Evolutionary conservation across 1,140 invertebrate genomes (phyloP), one percentile per base, ranked within the genome.

Genomic region (Solenopsis fugax): DNA sequence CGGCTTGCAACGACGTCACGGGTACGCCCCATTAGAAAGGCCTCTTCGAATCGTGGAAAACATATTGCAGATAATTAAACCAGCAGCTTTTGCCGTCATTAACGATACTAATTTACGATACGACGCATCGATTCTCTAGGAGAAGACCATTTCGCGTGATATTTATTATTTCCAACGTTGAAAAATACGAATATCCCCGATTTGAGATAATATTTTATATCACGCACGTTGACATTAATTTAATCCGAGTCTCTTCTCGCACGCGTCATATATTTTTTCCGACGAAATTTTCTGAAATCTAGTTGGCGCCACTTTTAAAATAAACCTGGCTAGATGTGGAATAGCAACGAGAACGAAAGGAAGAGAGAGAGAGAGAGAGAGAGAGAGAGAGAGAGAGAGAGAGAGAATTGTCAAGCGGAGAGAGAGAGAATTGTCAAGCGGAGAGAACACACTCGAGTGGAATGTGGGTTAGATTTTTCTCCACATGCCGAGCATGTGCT

Each of bases 11-110:
- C 64, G 37, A 80, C 76, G 58, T 72, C 62, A 77, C 60, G 76
- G 65, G 77, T 62, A 85, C 16, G 76, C 76, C 76, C 41, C 64
- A 90, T 85, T 85, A 85, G 50, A 24, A 50, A 56, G 48, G 24
- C 18, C 69, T 41, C 52, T 7, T 60, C 67, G 80, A 72, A 72
- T 37, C 24, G 24, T 29, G 18, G 41, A 34, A 71, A 73, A 60
- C 4, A 5, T 84, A 73, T 50, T 54, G 69, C 13, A 48, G 80
- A 60, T 58, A 75, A 84, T 84, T 84, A 84, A 84, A 60, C 12
- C 54, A 13, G 16, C 54, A 13, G 16, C 69, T 48, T 73, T 60
- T 60, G 18, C 48, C 37, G 7, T 60, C 52, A n/a, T 72, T 58
- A 72, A 18, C 65, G 13, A 48, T 73, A 29, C 21, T 73, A 48